A percentile compares a stretch with the other conserved stretches of the same genome.
Conservation (phyloP, 2,797 vertebrate genomes). For the Poecile montanus region DNA sequence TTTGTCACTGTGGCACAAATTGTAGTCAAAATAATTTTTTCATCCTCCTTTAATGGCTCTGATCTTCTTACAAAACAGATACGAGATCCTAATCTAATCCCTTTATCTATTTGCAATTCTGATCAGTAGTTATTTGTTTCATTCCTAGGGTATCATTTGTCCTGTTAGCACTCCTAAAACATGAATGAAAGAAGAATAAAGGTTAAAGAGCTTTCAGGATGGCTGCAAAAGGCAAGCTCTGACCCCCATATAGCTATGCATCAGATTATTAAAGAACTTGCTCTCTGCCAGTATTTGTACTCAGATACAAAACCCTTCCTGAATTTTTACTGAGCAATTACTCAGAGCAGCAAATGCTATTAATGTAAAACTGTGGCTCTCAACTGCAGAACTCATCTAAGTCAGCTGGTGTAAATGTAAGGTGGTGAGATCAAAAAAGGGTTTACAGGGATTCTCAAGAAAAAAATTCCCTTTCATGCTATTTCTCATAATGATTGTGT, state of each 20-base stretch:
- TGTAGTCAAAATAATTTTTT: background rate
- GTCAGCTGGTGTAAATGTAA: background rate
- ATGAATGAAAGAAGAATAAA: background rate
- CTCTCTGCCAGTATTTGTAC: background rate
- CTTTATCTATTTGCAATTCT: background rate
- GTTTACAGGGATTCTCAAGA: background rate
- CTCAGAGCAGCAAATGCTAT: background rate
- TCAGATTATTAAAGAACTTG: background rate
- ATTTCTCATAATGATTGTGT: background rate
- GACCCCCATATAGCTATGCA: background rate
- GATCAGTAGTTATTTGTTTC: background rate
- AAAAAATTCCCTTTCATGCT: background rate
- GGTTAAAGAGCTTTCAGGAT: background rate
- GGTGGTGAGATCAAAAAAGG: background rate
- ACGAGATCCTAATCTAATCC: background rate
- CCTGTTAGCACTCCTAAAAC: background rate
- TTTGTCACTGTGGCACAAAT: background rate
- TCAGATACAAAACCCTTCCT: background rate
- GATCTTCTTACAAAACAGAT: background rate
- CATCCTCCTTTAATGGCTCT: background rate
- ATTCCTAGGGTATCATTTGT: background rate
- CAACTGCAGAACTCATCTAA: background rate
- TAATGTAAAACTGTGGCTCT: background rate
- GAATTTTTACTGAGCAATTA: conserved; percentile 5
- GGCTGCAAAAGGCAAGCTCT: background rate